Percentiles rank a stretch among this genome's conserved stretches.
These are phyloP conservation scores for Myxocyprinus asiaticus DNA, from an alignment of 2,113 vertebrate species.

Conservation along the genomic window DNA sequence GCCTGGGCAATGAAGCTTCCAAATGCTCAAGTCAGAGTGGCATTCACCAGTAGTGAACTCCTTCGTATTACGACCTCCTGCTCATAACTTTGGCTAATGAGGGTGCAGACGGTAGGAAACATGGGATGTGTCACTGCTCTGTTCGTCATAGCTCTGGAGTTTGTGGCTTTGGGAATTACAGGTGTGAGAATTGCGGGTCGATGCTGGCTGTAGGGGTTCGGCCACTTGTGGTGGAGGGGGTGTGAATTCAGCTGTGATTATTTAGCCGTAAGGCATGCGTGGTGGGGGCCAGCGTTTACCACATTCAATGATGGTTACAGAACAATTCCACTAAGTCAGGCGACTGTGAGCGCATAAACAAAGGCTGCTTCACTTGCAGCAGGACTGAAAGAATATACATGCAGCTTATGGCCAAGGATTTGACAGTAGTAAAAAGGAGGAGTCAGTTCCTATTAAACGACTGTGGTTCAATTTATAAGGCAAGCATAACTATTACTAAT, in stretches of 20 bases:
- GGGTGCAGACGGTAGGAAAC: constrained; percentile 35
- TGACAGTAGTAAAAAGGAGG: too few relatives aligned
- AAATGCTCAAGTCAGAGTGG: constrained; percentile 44
- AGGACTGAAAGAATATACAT: too few relatives aligned
- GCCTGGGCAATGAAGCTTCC: constrained; percentile 46
- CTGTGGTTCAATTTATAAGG: too few relatives aligned
- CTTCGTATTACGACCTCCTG: constrained; percentile 31
- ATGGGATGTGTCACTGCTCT: constrained; percentile 4
- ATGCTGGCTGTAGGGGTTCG: constrained; percentile 33
- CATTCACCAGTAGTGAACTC: constrained; percentile 43
- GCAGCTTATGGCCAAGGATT: too few relatives aligned
- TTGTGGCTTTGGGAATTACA: constrained; percentile 31
- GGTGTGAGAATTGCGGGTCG: constrained; percentile 42
- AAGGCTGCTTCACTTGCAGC: too few relatives aligned
- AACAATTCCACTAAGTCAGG: background rate
- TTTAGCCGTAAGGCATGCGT: constrained; percentile 9
- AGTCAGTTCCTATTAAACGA: too few relatives aligned
- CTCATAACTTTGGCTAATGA: constrained; percentile 49
- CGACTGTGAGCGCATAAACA: too few relatives aligned
- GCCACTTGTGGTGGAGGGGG: background rate
- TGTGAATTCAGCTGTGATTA: constrained; percentile 37
- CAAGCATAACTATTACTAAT: too few relatives aligned
- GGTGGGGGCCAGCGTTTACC: constrained; percentile 4
- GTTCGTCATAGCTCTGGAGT: constrained; percentile 17
- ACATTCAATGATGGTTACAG: constrained; percentile 1